Conservation (phyloP, 1,140 invertebrate species). For the Danaus plexippus region DNA sequence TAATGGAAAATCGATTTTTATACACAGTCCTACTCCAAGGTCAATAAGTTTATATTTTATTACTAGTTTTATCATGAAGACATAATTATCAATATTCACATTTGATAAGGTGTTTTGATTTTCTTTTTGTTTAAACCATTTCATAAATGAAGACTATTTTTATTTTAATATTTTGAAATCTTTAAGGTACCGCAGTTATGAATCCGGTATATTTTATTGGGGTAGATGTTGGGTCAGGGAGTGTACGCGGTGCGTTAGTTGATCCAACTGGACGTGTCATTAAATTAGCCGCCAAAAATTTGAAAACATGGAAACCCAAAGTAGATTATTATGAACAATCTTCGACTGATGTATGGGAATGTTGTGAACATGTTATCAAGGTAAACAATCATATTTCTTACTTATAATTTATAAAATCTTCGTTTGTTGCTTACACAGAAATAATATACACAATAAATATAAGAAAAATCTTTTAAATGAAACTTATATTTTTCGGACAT, state of each 20-base stretch:
- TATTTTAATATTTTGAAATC: conserved; percentile 3
- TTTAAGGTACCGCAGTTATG: conserved; percentile 26
- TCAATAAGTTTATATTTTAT: conserved; percentile 1
- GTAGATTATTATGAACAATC: conserved; percentile 92
- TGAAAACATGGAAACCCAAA: conserved; percentile 84
- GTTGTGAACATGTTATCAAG: conserved; percentile 78
- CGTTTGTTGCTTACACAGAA: background rate
- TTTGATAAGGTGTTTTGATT: too few species aligned
- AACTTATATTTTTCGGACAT: too few species aligned
- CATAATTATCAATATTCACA: too few species aligned
- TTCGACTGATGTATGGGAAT: conserved; percentile 91
- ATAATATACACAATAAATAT: too few species aligned
- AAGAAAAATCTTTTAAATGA: too few species aligned
- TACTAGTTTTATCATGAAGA: conserved; percentile 4
- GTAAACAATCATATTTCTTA: conserved; percentile 51
- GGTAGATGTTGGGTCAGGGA: conserved; percentile 94
- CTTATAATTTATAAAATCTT: background rate
- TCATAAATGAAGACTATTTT: too few species aligned
- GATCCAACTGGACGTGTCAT: conserved; percentile 77
- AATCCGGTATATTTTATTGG: conserved; percentile 81
- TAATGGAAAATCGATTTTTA: background rate
- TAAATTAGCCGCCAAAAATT: conserved; percentile 75
- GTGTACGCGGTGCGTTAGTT: conserved; percentile 87
- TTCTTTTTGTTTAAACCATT: too few species aligned
- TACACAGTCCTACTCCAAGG: background rate